A percentile compares a stretch with the other conserved stretches of the same genome.
phyloP scores from a whole-genome alignment of 1,140 invertebrate species.

The Centruroides sculpturatus region DNA sequence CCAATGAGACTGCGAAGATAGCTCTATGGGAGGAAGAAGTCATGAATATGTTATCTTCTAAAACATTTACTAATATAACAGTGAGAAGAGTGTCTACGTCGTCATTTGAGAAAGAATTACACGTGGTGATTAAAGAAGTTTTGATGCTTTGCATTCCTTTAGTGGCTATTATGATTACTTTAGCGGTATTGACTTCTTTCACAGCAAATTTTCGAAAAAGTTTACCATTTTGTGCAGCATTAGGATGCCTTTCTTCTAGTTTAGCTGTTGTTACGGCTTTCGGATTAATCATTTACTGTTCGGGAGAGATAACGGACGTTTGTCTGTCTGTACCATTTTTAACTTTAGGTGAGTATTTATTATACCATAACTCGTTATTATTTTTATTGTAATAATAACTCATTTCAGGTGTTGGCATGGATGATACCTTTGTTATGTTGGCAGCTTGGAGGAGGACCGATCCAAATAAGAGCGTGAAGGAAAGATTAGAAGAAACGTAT shows the following conservation, averaged over 20 bases:
- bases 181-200: slow-evolving; percentile 51
- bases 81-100: too few species aligned
- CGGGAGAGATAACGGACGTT: slow-evolving; percentile 85
- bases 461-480: slow-evolving; percentile 57
- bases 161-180: slow-evolving; percentile 48
- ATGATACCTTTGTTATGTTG: slow-evolving; percentile 92
- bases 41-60: too few species aligned
- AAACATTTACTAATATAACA: too few species aligned
- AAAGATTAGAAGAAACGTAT: slow-evolving; percentile 70
- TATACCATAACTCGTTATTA: too few species aligned
- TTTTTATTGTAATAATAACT: too few species aligned
- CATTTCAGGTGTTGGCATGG: slow-evolving; percentile 75
- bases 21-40: too few species aligned
- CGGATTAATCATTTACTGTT: slow-evolving; percentile 73
- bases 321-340: slow-evolving; percentile 86
- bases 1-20: too few species aligned
- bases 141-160: slow-evolving; percentile 75
- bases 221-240: slow-evolving; percentile 75
- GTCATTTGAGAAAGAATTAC: slow-evolving; percentile 41
- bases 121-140: slow-evolving; percentile 71
- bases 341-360: slow-evolving; percentile 60
- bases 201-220: slow-evolving; percentile 71
- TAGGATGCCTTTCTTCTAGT: slow-evolving; percentile 75
- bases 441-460: slow-evolving; percentile 79
- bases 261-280: slow-evolving; percentile 80